A percentile compares a stretch with the other conserved stretches of the same genome.
These are phyloP conservation scores for Odontesthes bonariensis DNA, from an alignment of 2,113 vertebrate species.

Conservation along the genomic window DNA sequence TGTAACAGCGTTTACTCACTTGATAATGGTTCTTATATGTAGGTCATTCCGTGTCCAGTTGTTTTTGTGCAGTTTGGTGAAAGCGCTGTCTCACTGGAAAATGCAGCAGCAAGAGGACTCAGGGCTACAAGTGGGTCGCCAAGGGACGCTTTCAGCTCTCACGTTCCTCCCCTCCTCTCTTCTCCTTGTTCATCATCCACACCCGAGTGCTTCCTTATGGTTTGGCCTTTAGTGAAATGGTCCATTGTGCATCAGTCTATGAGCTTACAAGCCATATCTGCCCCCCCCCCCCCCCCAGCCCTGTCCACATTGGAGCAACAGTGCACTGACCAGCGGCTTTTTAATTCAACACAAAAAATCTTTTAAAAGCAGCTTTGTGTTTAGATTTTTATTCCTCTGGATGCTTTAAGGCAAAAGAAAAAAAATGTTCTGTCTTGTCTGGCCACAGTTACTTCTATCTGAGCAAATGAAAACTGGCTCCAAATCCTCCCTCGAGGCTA, in stretches of 20 bases:
- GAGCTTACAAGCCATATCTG: conserved; percentile 48
- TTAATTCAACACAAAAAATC: conserved; percentile 47
- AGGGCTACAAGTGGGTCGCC: conserved; percentile 46
- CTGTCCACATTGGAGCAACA: conserved; percentile 28
- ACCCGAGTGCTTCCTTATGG: conserved; percentile 58
- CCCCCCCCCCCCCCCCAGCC: not conserved
- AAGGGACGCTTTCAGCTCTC: conserved; percentile 65
- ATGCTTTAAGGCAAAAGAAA: conserved; percentile 20
- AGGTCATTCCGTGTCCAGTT: conserved; percentile 69
- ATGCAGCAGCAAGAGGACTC: conserved; percentile 52
- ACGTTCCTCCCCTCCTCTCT: conserved; percentile 29
- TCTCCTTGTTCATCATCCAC: conserved; percentile 58
- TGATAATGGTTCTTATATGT: conserved; percentile 57
- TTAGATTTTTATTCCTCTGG: conserved; percentile 15
- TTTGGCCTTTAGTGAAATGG: conserved; percentile 68
- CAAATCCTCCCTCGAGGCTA: conserved; percentile 61
- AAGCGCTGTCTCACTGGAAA: conserved; percentile 64
- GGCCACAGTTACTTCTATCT: conserved; percentile 41
- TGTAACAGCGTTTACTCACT: conserved; percentile 36
- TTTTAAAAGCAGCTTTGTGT: conserved; percentile 44
- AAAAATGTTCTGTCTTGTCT: conserved; percentile 1
- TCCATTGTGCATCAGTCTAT: conserved; percentile 63
- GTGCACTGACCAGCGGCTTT: conserved; percentile 38
- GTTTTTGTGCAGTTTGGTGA: conserved; percentile 61
- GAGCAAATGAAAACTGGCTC: conserved; percentile 29